phyloP scores from a whole-genome alignment of 2,797 vertebrate species.

The Poecilia velifera region DNA sequence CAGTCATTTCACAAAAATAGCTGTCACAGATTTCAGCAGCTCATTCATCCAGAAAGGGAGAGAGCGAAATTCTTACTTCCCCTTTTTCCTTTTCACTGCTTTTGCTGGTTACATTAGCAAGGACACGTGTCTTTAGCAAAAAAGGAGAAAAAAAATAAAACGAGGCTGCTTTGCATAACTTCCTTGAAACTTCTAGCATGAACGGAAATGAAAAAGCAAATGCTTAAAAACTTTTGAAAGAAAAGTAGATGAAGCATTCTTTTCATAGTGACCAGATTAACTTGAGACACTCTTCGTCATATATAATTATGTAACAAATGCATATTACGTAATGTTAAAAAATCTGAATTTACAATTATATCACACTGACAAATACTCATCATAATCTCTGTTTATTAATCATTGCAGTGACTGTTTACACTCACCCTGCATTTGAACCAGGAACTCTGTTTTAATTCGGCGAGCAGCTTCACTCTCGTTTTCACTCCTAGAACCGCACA shows the following conservation, averaged over 20 bases:
- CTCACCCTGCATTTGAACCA: constrained; percentile 98
- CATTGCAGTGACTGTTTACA: not conserved
- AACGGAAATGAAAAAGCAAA: not conserved
- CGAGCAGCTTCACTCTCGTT: constrained; percentile 98
- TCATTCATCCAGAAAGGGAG: not conserved
- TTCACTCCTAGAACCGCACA: constrained; percentile 96
- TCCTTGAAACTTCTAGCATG: not conserved
- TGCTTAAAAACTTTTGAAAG: not conserved
- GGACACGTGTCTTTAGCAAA: not conserved
- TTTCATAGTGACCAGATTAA: not conserved
- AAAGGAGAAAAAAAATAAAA: not conserved
- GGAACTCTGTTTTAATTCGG: constrained; percentile 97
- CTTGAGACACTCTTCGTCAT: not conserved
- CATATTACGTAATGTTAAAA: not conserved
- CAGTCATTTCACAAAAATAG: not conserved
- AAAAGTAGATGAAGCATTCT: not conserved
- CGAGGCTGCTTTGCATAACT: not conserved
- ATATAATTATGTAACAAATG: not conserved
- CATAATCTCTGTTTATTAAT: not conserved
- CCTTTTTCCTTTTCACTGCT: not conserved
- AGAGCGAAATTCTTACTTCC: not conserved
- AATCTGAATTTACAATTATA: not conserved
- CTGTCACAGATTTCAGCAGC: not conserved
- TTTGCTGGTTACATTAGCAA: not conserved
- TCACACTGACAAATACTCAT: not conserved